Percentiles rank a stretch among this genome's conserved stretches.
phyloP scores from a whole-genome alignment of 2,113 vertebrate species.

The Cheilinus undulatus region DNA sequence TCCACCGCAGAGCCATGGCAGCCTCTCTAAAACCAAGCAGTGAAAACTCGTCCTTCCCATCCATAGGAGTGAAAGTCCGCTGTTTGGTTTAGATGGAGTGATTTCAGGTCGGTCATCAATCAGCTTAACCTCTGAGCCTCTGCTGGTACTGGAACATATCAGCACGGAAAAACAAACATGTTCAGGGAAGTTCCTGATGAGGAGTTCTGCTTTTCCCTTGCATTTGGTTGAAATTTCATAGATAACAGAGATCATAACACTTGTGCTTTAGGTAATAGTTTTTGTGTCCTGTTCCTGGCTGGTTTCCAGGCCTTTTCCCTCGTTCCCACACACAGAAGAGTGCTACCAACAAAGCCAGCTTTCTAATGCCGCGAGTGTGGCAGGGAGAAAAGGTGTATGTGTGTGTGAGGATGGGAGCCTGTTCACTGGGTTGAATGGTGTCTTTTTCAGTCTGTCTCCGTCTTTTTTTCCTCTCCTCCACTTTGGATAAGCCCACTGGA shows the following conservation, averaged over 20 bases:
- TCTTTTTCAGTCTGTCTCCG: constrained; percentile 54
- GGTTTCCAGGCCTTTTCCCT: constrained; percentile 45
- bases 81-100: constrained; percentile 19
- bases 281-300: constrained; percentile 6
- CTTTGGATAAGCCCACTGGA: constrained; percentile 45
- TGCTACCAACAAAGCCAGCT: constrained; percentile 58
- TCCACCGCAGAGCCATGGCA: constrained; percentile 9
- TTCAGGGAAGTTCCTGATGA: constrained; percentile 21
- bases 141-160: neutral
- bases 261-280: constrained; percentile 6
- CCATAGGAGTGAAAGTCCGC: constrained; percentile 4
- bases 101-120: constrained; percentile 25
- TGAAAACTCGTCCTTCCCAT: neutral
- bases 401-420: constrained; percentile 19
- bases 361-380: constrained; percentile 46
- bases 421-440: constrained; percentile 56
- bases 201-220: constrained; percentile 20
- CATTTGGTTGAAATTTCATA: neutral
- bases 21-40: neutral
- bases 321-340: constrained; percentile 50
- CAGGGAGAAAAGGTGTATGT: constrained; percentile 21
- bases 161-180: constrained; percentile 34
- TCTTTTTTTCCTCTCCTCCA: constrained; percentile 21
- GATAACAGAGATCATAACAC: constrained; percentile 32
- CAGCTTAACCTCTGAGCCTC: constrained; percentile 16